Evolutionary conservation across 2,888 invertebrate species (phyloP), one percentile per base, ranked within the genome.

Genomic region (Pachymerium ferrugineum): DNA sequence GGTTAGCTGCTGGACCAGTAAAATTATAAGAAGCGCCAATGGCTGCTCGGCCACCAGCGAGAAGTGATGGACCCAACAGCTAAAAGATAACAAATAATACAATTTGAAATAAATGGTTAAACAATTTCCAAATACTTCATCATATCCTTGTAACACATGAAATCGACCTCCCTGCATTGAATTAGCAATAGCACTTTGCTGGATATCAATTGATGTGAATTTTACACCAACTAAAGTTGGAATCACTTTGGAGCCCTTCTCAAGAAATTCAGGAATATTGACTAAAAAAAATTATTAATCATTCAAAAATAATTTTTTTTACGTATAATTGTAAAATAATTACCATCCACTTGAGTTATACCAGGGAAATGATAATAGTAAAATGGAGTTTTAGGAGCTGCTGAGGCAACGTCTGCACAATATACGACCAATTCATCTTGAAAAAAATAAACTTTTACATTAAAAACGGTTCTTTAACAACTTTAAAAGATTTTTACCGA

Each of bases 151-250:
- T 10, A 68, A 68, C 4, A 68, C 14, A 16, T 70, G 83, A 84
- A 80, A 85, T 87, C 76, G 83, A 85, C 2, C 84, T 83, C 74
- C 84, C 84, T 35, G 86, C 80, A 0, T 84, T 84, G 73, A 85
- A 83, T 3, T 88, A 78, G 1, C 89, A 78, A 86, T 86, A 0
- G 86, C 83, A 0, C 87, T 90, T 81, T 90, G 89, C 73, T 87
- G 87, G 69, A 93, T 84, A 79, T 89, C 88, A 42, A 86, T 87
- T 10, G 89, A 89, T 0, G 93, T 93, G 80, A 89, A 93, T 81
- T 94, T 94, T n/a, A 93, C 85, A 2, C 94, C 94, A 75, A 86
- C 86, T 79, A 94, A 90, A 73, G 89, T 91, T 0, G 91, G 88
- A 69, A 94, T 87, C 74, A 85, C 81, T 3, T 84, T 83, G 0